Evolutionary conservation across 2,888 invertebrate species (phyloP), one percentile per base, ranked within the genome.

Genomic region (Bunonema sp.): DNA sequence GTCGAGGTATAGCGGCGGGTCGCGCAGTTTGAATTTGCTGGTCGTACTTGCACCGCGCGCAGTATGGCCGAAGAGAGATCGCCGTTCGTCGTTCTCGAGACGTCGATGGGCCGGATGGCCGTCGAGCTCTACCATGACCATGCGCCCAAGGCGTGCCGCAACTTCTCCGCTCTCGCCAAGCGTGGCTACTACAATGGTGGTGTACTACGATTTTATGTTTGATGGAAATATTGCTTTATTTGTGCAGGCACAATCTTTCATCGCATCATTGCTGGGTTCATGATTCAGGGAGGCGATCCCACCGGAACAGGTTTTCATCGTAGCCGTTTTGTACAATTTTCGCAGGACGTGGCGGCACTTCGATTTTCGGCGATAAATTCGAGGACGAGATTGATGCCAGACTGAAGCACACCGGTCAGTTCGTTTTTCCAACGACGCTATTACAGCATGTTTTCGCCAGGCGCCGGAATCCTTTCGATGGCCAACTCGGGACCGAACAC

Each of bases 41-140:
- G n/a, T n/a, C n/a, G n/a, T 16, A 16, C 4, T 34, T 59, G 24
- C 47, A 72, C n/a, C n/a, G n/a, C n/a, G n/a, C n/a, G n/a, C n/a
- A n/a, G n/a, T n/a, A n/a, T n/a, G n/a, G n/a, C n/a, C n/a, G n/a
- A n/a, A n/a, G n/a, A n/a, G n/a, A n/a, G n/a, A n/a, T n/a, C n/a
- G n/a, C n/a, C n/a, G n/a, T n/a, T n/a, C n/a, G n/a, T n/a, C n/a
- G 72, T 20, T n/a, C n/a, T n/a, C n/a, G n/a, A n/a, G n/a, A n/a
- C n/a, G n/a, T n/a, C n/a, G n/a, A 89, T 93, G 87, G 97, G 97
- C 0, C 81, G 81, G 60, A 76, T 97, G 37, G 77, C 79, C 0
- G 73, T 93, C 36, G 93, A 97, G 71, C 75, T 97, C 50, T 99
- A 99, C 68, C 99, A 97, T 97, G 84, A 86, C 69, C 91, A 99